phyloP scores from a whole-genome alignment of 2,797 vertebrate genomes.

The Paedocypris micromegethes region DNA sequence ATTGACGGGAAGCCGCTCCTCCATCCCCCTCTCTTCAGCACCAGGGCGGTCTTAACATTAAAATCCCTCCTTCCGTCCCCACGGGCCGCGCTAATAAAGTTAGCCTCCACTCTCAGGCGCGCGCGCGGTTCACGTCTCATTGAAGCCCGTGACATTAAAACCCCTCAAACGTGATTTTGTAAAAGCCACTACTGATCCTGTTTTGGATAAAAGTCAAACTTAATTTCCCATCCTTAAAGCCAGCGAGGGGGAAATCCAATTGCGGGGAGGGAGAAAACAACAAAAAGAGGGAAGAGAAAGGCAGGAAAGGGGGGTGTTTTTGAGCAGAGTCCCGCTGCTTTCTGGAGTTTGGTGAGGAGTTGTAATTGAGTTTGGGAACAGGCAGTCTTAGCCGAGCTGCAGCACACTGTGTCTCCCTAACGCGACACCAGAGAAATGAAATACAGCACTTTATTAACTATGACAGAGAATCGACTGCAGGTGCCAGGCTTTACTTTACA shows the following conservation, averaged over 20 bases:
- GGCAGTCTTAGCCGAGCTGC: constrained; percentile 10
- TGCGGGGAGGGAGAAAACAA: constrained; percentile 37
- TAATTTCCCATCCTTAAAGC: constrained; percentile 66
- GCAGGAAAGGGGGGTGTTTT: neutral
- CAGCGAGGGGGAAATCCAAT: constrained; percentile 55
- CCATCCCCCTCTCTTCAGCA: constrained; percentile 14
- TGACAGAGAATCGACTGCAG: constrained; percentile 24
- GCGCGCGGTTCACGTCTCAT: constrained; percentile 63
- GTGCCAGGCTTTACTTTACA: constrained; percentile 12
- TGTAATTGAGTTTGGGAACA: constrained; percentile 29
- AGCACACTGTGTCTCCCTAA: constrained; percentile 20
- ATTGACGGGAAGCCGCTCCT: constrained; percentile 14
- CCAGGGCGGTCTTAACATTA: constrained; percentile 55
- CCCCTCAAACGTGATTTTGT: constrained; percentile 73
- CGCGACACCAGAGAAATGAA: constrained; percentile 14
- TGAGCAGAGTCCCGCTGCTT: constrained; percentile 14
- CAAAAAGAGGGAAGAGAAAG: constrained; percentile 8
- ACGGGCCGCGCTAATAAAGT: constrained; percentile 66
- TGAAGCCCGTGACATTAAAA: constrained; percentile 71
- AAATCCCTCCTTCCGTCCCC: constrained; percentile 51
- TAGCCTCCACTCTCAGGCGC: constrained; percentile 64
- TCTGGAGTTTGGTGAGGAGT: constrained; percentile 12
- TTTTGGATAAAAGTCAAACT: constrained; percentile 73
- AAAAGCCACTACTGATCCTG: constrained; percentile 67
- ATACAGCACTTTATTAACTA: constrained; percentile 26